These are phyloP conservation scores for Nasua narica DNA, from an alignment of 2,797 vertebrate genomes.

Conservation along the genomic window DNA sequence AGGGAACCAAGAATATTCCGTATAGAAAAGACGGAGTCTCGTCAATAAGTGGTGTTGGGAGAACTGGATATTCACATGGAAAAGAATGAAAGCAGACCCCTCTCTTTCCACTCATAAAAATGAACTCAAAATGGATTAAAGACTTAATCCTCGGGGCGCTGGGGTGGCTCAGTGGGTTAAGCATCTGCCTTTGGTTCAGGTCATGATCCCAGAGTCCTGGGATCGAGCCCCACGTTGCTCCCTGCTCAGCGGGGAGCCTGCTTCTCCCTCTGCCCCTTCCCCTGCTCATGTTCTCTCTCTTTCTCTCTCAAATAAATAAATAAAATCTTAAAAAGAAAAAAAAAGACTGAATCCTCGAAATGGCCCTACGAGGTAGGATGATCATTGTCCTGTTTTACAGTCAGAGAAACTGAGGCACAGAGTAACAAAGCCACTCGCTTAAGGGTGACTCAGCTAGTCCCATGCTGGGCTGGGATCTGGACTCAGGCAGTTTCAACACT, in stretches of 20 bases:
- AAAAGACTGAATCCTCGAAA: background rate
- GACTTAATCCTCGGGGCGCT: background rate
- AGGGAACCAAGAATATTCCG: background rate
- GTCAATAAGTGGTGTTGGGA: background rate
- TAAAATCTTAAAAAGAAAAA: background rate
- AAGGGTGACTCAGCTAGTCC: background rate
- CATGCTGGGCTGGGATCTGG: background rate
- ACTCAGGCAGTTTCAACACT: background rate
- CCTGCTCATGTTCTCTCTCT: background rate
- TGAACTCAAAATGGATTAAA: background rate
- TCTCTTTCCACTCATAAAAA: background rate
- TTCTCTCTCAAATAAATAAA: background rate
- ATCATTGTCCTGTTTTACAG: background rate
- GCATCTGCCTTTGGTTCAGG: background rate
- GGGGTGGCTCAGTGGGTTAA: background rate
- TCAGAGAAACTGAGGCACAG: background rate
- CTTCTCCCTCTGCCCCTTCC: background rate
- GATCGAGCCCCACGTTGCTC: background rate
- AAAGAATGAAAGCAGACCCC: background rate
- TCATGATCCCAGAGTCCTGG: background rate
- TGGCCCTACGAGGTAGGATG: background rate
- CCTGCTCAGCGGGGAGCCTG: background rate
- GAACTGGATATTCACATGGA: background rate
- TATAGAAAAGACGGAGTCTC: background rate
- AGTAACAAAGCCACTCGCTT: background rate